Conservation (phyloP, 2,888 invertebrate genomes). For the Eueremaeus valkanovi region DNA sequence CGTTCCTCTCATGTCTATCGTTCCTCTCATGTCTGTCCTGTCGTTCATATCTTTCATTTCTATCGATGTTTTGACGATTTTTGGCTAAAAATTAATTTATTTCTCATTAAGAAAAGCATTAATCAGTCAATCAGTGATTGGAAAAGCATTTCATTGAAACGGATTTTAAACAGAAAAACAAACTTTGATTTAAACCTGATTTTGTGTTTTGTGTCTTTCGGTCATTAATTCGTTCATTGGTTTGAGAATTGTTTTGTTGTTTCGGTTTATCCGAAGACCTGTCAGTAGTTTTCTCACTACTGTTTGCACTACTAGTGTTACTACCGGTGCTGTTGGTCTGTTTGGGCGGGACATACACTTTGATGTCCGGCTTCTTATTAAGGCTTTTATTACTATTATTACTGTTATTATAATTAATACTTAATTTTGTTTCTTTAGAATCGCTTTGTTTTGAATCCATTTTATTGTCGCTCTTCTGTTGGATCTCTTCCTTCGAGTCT, state of each 20-base stretch:
- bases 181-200: neutral
- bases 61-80: neutral
- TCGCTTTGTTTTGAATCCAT: neutral
- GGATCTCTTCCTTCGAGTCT: conserved; percentile 1
- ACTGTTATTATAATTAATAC: no score
- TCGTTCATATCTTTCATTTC: neutral
- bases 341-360: conserved; percentile 32
- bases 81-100: conserved; percentile 18
- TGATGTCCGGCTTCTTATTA: conserved; percentile 29
- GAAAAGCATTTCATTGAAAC: no score
- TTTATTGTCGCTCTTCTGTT: neutral
- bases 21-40: neutral
- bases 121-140: no score
- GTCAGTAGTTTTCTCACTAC: neutral
- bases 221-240: neutral
- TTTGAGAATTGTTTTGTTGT: neutral
- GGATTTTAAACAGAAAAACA: neutral
- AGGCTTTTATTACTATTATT: neutral
- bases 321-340: neutral
- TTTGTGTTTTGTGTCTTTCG: no score
- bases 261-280: neutral
- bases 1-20: neutral
- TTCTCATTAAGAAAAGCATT: no score
- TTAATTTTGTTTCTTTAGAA: neutral
- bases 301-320: neutral